A percentile compares a stretch with the other conserved stretches of the same genome.
Conservation (phyloP, 2,113 vertebrate genomes). For the Lepisosteus oculatus region DNA sequence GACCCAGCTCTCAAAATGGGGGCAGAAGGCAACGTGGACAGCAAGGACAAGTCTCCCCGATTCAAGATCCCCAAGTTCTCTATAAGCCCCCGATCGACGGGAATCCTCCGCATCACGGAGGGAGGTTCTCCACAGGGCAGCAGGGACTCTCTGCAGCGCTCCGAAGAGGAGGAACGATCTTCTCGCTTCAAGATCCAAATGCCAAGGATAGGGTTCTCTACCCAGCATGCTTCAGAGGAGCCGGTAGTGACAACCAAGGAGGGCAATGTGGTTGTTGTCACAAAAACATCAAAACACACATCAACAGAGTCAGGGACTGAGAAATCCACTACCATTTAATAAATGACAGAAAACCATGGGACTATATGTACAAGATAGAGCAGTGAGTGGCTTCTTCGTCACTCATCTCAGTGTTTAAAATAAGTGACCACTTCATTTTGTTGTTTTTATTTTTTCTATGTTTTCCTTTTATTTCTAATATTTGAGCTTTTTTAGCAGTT, state of each 20-base stretch:
- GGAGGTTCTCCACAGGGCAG: slow-evolving; percentile 57
- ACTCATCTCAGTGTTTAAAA: background rate
- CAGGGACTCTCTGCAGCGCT: slow-evolving; percentile 38
- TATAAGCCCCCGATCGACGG: slow-evolving; percentile 68
- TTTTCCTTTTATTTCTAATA: too few species aligned
- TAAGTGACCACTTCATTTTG: background rate
- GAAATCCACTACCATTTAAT: slow-evolving; percentile 47
- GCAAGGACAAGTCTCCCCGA: slow-evolving; percentile 61
- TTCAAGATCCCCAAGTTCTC: slow-evolving; percentile 75
- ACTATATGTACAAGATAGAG: too few species aligned
- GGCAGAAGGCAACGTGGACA: background rate
- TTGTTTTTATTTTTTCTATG: too few species aligned
- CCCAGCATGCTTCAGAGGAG: slow-evolving; percentile 48
- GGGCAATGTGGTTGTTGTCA: slow-evolving; percentile 40
- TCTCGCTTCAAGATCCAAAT: slow-evolving; percentile 65
- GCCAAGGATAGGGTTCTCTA: slow-evolving; percentile 63
- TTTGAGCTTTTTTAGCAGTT: too few species aligned
- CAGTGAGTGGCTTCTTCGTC: background rate
- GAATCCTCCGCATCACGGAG: slow-evolving; percentile 58
- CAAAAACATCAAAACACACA: slow-evolving; percentile 55
- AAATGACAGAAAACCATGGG: background rate
- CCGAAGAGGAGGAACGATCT: slow-evolving; percentile 47
- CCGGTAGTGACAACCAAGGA: slow-evolving; percentile 38
- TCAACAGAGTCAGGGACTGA: slow-evolving; percentile 47
- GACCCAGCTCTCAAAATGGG: background rate